These are phyloP conservation scores for Pangasius larnaudii DNA, from an alignment of 2,797 vertebrate species.

Conservation along the genomic window DNA sequence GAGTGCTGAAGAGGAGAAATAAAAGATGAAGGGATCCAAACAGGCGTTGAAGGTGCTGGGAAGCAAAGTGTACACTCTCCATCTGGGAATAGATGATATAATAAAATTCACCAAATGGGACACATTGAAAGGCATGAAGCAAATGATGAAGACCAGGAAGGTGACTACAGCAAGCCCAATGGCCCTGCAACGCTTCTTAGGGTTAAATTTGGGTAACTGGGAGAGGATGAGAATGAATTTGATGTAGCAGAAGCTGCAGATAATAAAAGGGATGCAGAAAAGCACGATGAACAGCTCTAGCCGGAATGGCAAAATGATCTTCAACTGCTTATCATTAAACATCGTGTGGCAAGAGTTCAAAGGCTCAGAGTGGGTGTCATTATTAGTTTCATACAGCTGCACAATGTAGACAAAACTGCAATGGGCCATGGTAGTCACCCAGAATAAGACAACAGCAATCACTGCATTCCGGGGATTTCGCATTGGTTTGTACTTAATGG, in stretches of 20 bases:
- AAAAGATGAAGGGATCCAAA: slow-evolving; percentile 77
- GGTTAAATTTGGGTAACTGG: slow-evolving; percentile 61
- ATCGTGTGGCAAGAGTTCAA: slow-evolving; percentile 63
- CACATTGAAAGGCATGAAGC: slow-evolving; percentile 75
- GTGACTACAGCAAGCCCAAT: slow-evolving; percentile 74
- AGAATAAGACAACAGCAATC: slow-evolving; percentile 55
- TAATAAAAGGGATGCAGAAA: slow-evolving; percentile 72
- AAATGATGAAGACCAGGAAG: slow-evolving; percentile 72
- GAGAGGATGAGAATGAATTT: slow-evolving; percentile 73
- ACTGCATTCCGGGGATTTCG: slow-evolving; percentile 52
- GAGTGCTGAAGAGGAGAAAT: slow-evolving; percentile 72
- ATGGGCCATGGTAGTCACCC: slow-evolving; percentile 58
- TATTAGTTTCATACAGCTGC: slow-evolving; percentile 47
- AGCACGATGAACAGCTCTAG: slow-evolving; percentile 74
- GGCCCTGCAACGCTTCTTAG: slow-evolving; percentile 64
- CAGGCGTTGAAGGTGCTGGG: slow-evolving; percentile 73
- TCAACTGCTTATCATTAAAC: slow-evolving; percentile 61
- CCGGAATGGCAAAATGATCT: slow-evolving; percentile 63
- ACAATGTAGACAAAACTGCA: slow-evolving; percentile 62
- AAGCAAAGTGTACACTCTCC: slow-evolving; percentile 69
- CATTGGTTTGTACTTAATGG: slow-evolving; percentile 60
- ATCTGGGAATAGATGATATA: slow-evolving; percentile 56
- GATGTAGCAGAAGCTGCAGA: slow-evolving; percentile 79
- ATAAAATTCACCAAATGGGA: slow-evolving; percentile 72
- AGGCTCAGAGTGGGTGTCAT: slow-evolving; percentile 38